These are phyloP conservation scores for Bombus vancouverensis DNA, from an alignment of 1,140 invertebrate genomes.

Conservation along the genomic window DNA sequence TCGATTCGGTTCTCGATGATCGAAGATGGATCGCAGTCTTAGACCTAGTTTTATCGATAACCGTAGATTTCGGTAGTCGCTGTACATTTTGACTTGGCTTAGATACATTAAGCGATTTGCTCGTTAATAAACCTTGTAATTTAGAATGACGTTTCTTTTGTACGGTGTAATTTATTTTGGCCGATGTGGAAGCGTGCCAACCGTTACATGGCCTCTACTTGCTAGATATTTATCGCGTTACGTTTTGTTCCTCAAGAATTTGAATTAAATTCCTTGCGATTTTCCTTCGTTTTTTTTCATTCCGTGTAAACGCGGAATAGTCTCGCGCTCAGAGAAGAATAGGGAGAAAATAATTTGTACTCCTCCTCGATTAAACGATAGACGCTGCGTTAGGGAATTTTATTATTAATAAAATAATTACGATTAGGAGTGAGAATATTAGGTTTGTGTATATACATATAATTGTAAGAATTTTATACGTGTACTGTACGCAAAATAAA, in stretches of 20 bases:
- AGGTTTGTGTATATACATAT: background rate
- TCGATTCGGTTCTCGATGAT: background rate
- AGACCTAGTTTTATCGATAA: background rate
- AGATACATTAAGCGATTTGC: background rate
- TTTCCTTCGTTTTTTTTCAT: too few relatives aligned
- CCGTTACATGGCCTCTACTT: background rate
- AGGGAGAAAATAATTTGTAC: background rate
- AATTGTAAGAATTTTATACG: background rate
- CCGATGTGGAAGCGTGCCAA: background rate
- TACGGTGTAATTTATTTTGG: background rate
- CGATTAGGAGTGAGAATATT: background rate
- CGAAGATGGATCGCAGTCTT: background rate
- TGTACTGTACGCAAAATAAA: background rate
- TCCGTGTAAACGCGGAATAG: background rate
- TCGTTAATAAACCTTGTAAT: slow-evolving; percentile 24
- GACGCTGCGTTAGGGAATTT: background rate
- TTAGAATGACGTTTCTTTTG: background rate
- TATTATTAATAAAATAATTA: background rate
- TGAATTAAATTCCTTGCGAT: slow-evolving; percentile 21
- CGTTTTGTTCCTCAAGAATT: background rate
- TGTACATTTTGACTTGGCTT: background rate
- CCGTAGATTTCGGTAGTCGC: background rate
- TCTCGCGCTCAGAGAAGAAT: background rate
- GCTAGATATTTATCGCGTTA: slow-evolving; percentile 11
- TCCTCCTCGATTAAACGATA: background rate